Evolutionary conservation across 2,888 invertebrate species (phyloP).

Genomic region (Chamaedrilus cognettii): DNA sequence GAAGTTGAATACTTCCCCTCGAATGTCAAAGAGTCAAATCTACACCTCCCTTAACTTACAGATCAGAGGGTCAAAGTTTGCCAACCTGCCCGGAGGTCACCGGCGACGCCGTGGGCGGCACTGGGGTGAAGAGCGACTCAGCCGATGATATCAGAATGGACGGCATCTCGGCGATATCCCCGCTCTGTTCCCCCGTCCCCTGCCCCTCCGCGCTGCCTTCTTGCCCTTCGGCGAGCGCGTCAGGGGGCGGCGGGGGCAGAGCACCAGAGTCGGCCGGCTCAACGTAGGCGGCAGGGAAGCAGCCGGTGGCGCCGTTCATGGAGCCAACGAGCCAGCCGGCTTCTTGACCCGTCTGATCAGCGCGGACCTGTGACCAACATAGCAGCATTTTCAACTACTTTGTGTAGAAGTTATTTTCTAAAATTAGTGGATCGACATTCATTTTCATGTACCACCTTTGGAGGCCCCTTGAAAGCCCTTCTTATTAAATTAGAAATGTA

Average conservation of each 20-base stretch:
- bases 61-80: slow-evolving; percentile 33
- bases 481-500: too few relatives aligned
- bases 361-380: too few relatives aligned
- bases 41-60: too few relatives aligned
- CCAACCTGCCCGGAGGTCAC: slow-evolving; percentile 44
- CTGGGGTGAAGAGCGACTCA: slow-evolving; percentile 32
- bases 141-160: slow-evolving; percentile 23
- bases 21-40: too few relatives aligned
- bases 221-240: not conserved
- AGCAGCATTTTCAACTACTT: too few relatives aligned
- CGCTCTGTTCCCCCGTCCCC: not conserved
- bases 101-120: slow-evolving; percentile 38
- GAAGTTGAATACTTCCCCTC: too few relatives aligned
- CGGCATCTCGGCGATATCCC: slow-evolving; percentile 2
- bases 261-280: slow-evolving; percentile 33
- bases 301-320: slow-evolving; percentile 68
- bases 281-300: slow-evolving; percentile 95
- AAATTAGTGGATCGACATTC: too few relatives aligned
- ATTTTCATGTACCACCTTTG: too few relatives aligned
- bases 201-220: not conserved
- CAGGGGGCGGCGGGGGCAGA: not conserved
- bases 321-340: slow-evolving; percentile 81
- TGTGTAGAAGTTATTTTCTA: too few relatives aligned
- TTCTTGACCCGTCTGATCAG: slow-evolving; percentile 79
- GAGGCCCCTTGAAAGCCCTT: too few relatives aligned